Conservation (phyloP, 2,797 vertebrate genomes). For the Gambelia wislizenii region DNA sequence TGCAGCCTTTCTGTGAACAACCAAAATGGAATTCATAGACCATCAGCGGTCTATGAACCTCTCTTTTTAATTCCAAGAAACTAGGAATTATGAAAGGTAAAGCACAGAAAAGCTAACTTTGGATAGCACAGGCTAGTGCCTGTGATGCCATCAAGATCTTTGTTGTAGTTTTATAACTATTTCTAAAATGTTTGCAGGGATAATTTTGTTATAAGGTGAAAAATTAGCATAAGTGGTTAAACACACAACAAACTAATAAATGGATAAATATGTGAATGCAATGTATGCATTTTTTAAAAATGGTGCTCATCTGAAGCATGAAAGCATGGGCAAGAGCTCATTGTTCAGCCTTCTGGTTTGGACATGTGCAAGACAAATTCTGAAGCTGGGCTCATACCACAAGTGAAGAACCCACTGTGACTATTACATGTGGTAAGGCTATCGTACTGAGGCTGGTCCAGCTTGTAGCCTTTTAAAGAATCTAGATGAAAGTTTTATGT, state of each 20-base stretch:
- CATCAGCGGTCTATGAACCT: no score
- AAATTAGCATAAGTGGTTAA: background rate
- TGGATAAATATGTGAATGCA: background rate
- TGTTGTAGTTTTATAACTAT: background rate
- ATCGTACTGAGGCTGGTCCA: background rate
- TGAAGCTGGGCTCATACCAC: background rate
- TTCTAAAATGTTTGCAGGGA: background rate
- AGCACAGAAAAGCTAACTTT: background rate
- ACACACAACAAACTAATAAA: background rate
- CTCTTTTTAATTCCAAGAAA: background rate
- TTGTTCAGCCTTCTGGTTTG: background rate
- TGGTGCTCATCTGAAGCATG: background rate
- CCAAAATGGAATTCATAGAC: no score
- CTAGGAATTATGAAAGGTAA: background rate
- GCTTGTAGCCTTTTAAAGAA: background rate
- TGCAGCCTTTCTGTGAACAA: no score
- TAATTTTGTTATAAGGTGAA: background rate
- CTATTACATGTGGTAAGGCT: background rate
- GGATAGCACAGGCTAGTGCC: background rate
- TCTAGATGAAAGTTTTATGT: conserved; percentile 29
- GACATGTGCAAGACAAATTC: background rate
- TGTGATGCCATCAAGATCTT: background rate
- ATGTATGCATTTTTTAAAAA: background rate
- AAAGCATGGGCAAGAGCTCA: background rate
- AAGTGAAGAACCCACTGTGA: background rate